A percentile compares a stretch with the other conserved stretches of the same genome.
Conservation (phyloP, 1,140 invertebrate genomes). For the Dendrolimus kikuchii region DNA sequence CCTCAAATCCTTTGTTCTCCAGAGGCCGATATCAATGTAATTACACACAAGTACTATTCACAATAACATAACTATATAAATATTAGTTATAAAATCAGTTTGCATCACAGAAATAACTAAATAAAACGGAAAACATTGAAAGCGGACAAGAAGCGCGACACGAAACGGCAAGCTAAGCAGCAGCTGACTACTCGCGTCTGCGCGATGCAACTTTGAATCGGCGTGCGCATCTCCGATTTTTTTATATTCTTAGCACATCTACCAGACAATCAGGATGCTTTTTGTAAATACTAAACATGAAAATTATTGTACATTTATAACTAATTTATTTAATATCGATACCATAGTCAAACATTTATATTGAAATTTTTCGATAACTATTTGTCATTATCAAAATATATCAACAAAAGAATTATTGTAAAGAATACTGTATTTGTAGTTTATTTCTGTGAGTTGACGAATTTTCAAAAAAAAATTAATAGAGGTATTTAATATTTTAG, state of each 20-base stretch:
- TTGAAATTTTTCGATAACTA: too few relatives aligned
- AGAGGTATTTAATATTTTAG: slow-evolving; percentile 5
- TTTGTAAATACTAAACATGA: too few relatives aligned
- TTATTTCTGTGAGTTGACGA: too few relatives aligned
- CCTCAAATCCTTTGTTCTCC: slow-evolving; percentile 53
- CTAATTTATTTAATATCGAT: too few relatives aligned
- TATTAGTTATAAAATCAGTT: slow-evolving; percentile 65
- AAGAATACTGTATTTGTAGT: too few relatives aligned
- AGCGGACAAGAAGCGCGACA: slow-evolving; percentile 74
- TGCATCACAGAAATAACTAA: slow-evolving; percentile 73
- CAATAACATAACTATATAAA: slow-evolving; percentile 48
- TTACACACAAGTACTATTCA: slow-evolving; percentile 55
- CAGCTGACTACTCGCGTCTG: slow-evolving; percentile 68
- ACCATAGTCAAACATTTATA: too few relatives aligned
- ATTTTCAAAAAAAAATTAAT: not conserved
- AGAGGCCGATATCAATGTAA: slow-evolving; percentile 52
- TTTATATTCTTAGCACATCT: too few relatives aligned
- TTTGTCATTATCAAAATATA: too few relatives aligned
- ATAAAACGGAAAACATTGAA: slow-evolving; percentile 74
- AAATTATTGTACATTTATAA: too few relatives aligned
- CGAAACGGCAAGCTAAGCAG: slow-evolving; percentile 73
- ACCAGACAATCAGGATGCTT: too few relatives aligned
- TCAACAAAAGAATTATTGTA: too few relatives aligned
- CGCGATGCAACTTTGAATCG: slow-evolving; percentile 45
- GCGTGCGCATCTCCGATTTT: slow-evolving; percentile 14